Percentiles rank a stretch among this genome's conserved stretches.
Evolutionary conservation across 2,797 vertebrate genomes (phyloP).

Genomic region (Oryzias dopingdopingensis): DNA sequence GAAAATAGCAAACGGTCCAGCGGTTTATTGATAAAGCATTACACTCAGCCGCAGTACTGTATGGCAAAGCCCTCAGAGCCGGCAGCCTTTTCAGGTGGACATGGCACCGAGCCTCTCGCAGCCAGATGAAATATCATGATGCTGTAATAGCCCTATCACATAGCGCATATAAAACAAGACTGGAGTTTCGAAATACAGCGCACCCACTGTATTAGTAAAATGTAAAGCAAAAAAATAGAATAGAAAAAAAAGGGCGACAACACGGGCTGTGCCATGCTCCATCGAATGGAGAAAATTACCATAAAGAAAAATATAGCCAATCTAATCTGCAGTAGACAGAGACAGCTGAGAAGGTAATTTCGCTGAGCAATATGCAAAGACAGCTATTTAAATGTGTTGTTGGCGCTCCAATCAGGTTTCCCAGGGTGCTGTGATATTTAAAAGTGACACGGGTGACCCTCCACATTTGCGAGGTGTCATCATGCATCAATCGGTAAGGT

Average conservation of each 20-base stretch:
- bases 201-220: slow-evolving; percentile 50
- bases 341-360: slow-evolving; percentile 68
- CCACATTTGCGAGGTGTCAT: slow-evolving; percentile 78
- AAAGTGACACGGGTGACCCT: slow-evolving; percentile 79
- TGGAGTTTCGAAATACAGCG: slow-evolving; percentile 51
- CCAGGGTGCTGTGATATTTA: slow-evolving; percentile 79
- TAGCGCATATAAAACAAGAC: slow-evolving; percentile 49
- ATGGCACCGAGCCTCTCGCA: slow-evolving; percentile 34
- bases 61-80: slow-evolving; percentile 67
- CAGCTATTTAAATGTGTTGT: slow-evolving; percentile 75
- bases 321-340: slow-evolving; percentile 56
- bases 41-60: slow-evolving; percentile 68
- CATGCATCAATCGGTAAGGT: slow-evolving; percentile 77
- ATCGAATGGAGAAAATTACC: slow-evolving; percentile 63
- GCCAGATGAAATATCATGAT: slow-evolving; percentile 74
- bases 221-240: slow-evolving; percentile 50
- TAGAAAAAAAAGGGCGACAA: slow-evolving; percentile 32
- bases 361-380: slow-evolving; percentile 46
- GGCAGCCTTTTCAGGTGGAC: slow-evolving; percentile 71
- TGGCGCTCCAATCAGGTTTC: slow-evolving; percentile 71
- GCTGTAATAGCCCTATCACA: slow-evolving; percentile 65
- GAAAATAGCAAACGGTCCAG: slow-evolving; percentile 81
- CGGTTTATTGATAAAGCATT: slow-evolving; percentile 84
- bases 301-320: slow-evolving; percentile 43
- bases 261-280: slow-evolving; percentile 40